Conservation (phyloP, 1,140 invertebrate genomes). For the Heliconius himera region DNA sequence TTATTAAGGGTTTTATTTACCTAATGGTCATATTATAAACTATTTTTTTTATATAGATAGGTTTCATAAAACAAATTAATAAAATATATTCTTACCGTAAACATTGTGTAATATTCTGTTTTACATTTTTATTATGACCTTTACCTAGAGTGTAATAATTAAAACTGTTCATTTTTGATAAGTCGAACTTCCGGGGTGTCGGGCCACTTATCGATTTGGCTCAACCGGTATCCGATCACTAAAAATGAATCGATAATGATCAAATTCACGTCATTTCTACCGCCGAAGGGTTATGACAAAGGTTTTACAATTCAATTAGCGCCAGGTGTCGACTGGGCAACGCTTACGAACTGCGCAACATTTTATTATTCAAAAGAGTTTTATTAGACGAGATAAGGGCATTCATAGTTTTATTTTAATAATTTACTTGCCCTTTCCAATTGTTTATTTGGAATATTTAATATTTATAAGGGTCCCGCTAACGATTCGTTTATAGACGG, state of each 20-base stretch:
- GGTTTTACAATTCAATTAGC: conserved; percentile 80
- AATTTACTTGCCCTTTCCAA: conserved; percentile 49
- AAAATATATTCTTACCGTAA: not conserved
- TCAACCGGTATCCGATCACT: conserved; percentile 56
- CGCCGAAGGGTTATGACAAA: conserved; percentile 73
- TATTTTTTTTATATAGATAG: not conserved
- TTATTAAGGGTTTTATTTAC: too few relatives aligned
- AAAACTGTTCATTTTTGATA: not conserved
- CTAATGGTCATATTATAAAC: too few relatives aligned
- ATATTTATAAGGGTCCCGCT: conserved; percentile 48
- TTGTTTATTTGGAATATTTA: conserved; percentile 44
- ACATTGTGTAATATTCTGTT: not conserved
- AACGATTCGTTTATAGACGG: conserved; percentile 49
- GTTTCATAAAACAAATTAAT: not conserved
- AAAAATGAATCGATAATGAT: conserved; percentile 72
- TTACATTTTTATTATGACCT: not conserved
- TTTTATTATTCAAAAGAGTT: conserved; percentile 70
- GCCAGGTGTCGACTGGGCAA: conserved; percentile 71
- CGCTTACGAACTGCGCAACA: conserved; percentile 54
- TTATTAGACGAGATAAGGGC: conserved; percentile 60
- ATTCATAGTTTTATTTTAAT: conserved; percentile 63
- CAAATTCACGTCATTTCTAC: conserved; percentile 67
- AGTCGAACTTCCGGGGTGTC: not conserved
- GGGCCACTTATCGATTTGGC: conserved; percentile 32
- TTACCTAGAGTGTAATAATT: not conserved